Evolutionary conservation across 2,797 vertebrate species (phyloP).

Genomic region (Paratrypauchen microcephalus): DNA sequence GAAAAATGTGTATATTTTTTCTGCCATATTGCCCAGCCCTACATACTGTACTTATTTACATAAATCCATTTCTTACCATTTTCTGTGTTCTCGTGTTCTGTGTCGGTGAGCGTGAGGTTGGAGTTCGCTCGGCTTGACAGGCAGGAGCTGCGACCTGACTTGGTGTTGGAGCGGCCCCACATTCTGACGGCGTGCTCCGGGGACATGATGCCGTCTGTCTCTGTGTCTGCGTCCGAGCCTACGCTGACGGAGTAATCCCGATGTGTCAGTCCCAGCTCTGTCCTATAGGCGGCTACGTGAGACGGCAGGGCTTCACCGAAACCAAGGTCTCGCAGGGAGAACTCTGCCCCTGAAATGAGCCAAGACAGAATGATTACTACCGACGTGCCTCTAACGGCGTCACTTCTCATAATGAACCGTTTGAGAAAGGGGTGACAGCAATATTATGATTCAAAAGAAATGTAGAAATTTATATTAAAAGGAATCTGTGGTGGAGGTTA

Average conservation of each 20-base stretch:
- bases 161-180: constrained; percentile 89
- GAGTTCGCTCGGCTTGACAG: constrained; percentile 97
- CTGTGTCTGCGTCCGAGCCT: constrained; percentile 90
- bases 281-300: constrained; percentile 86
- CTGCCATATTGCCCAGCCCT: no score
- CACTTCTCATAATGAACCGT: constrained; percentile 27
- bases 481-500: constrained; percentile 17
- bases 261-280: constrained; percentile 87
- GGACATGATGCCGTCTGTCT: constrained; percentile 90
- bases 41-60: neutral
- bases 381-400: constrained; percentile 6
- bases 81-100: constrained; percentile 95
- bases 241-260: constrained; percentile 90
- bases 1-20: no score
- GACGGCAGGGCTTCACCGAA: constrained; percentile 87
- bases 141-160: constrained; percentile 95
- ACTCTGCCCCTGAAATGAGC: constrained; percentile 82
- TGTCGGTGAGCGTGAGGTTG: constrained; percentile 96
- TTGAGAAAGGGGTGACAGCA: constrained; percentile 22
- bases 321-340: constrained; percentile 89
- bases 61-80: constrained; percentile 77
- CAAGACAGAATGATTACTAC: constrained; percentile 25
- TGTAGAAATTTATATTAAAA: constrained; percentile 15
- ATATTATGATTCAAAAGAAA: constrained; percentile 12
- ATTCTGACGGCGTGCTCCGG: constrained; percentile 90